Conservation (phyloP, 53 echinoderm and acorn worm species). For the Hippasteria phrygiana region DNA sequence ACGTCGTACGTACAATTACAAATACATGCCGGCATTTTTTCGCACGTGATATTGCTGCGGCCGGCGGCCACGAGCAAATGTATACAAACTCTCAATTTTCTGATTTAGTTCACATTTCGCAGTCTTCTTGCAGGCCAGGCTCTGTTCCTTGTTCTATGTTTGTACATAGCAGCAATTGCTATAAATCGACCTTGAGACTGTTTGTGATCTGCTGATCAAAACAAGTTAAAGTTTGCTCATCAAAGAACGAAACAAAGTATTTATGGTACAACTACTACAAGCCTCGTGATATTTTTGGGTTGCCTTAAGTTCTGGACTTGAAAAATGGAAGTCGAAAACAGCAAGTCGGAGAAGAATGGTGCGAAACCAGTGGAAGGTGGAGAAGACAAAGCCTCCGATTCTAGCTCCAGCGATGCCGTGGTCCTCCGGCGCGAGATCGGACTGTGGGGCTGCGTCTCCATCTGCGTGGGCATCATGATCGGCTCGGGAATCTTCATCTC, state of each 20-base stretch:
- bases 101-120: too few species aligned
- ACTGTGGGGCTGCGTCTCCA: constrained; percentile 69
- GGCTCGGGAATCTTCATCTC: constrained; percentile 77
- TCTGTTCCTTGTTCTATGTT: too few species aligned
- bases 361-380: constrained; percentile 21
- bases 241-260: too few species aligned
- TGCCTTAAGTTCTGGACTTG: not conserved
- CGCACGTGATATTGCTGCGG: not conserved
- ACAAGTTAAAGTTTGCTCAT: too few species aligned
- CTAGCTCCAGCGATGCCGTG: constrained; percentile 59
- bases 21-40: not conserved
- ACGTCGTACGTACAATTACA: not conserved
- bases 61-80: not conserved
- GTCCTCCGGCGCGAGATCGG: constrained; percentile 73
- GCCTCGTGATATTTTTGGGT: too few species aligned
- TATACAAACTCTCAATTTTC: too few species aligned
- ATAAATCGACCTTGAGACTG: too few species aligned
- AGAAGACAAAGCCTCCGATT: not conserved
- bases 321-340: not conserved
- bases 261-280: too few species aligned
- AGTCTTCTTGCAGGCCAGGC: too few species aligned
- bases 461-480: constrained; percentile 73
- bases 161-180: too few species aligned
- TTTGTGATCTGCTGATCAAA: too few species aligned
- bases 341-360: constrained; percentile 9